Percentiles rank a stretch among this genome's conserved stretches.
Evolutionary conservation across 2,888 invertebrate genomes (phyloP).

Genomic region (Epicampocera succincta): DNA sequence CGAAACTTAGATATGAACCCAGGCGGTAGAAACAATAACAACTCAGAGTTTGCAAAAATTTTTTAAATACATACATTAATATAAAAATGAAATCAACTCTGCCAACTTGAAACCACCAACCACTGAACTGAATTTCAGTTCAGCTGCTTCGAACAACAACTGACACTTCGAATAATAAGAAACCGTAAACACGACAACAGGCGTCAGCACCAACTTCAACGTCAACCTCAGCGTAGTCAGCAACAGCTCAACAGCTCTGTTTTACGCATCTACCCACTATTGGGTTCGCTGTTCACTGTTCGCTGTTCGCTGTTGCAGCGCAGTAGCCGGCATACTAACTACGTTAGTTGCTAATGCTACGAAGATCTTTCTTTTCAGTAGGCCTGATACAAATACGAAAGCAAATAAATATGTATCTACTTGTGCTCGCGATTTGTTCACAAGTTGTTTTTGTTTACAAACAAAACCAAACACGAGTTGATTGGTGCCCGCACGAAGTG

Average conservation of each 20-base stretch:
- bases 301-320: constrained; percentile 24
- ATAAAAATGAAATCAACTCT: constrained; percentile 47
- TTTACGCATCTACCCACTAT: constrained; percentile 41
- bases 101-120: constrained; percentile 44
- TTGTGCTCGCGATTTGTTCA: constrained; percentile 13
- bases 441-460: constrained; percentile 46
- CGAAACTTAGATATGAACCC: constrained; percentile 67
- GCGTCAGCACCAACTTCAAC: neutral
- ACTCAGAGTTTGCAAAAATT: constrained; percentile 63
- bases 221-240: constrained; percentile 16
- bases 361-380: constrained; percentile 61
- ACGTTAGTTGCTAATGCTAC: constrained; percentile 60
- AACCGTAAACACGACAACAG: neutral
- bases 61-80: constrained; percentile 26
- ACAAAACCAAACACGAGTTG: constrained; percentile 18
- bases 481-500: neutral
- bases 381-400: constrained; percentile 35
- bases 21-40: constrained; percentile 44
- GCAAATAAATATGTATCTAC: too few species aligned
- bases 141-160: constrained; percentile 9
- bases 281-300: too few species aligned
- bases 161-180: constrained; percentile 4
- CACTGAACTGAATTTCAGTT: constrained; percentile 35
- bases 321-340: constrained; percentile 52
- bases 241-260: constrained; percentile 21